Base-by-base conservation (phyloP, 2,888 invertebrate species). In the Leucania comma region DNA sequence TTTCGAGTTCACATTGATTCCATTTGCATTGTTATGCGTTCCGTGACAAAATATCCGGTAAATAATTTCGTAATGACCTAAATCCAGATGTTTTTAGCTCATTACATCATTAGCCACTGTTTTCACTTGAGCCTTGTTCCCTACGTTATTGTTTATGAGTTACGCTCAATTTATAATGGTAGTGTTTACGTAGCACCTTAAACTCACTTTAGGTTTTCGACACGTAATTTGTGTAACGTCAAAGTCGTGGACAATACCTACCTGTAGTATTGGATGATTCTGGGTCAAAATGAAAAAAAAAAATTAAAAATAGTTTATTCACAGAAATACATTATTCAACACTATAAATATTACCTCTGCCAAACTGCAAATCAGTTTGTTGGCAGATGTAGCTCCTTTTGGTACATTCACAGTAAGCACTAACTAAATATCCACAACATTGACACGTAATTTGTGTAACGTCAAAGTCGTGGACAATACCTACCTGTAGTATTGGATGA, bases 41-140 rank as follows among this genome's bases (percentile, higher is more conserved):
- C 3, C 72, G 58, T 72, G 78, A 80, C 84, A 82, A 86, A 86
- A 82, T 84, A 86, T 81, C 76, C 80, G 80, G 66, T 63, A 72
- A 78, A 80, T 81, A 80, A 81, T 67, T 61, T 51, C 60, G 51
- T 63, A 67, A 75, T 82, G 90, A 86, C 90, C 90, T 83, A 78
- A 88, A 89, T 90, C 75, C 81, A 85, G 78, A 81, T 85, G 84
- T 87, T 83, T 89, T 87, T 82, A 80, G 86, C 75, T 60, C 78
- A 74, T 82, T 81, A 73, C 79, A 75, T 77, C 77, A 80, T 72
- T 72, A 70, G 62, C 69, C 59, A n/a, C 29, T 81, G 78, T 82
- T 82, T 81, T 80, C 82, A 80, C 60, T 66, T 73, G 72, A 69
- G 56, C 70, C 58, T 69, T 56, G 78, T 72, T 67, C 59, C 61